phyloP scores from a whole-genome alignment of 2,113 vertebrate species.

The Cinclus cinclus region DNA sequence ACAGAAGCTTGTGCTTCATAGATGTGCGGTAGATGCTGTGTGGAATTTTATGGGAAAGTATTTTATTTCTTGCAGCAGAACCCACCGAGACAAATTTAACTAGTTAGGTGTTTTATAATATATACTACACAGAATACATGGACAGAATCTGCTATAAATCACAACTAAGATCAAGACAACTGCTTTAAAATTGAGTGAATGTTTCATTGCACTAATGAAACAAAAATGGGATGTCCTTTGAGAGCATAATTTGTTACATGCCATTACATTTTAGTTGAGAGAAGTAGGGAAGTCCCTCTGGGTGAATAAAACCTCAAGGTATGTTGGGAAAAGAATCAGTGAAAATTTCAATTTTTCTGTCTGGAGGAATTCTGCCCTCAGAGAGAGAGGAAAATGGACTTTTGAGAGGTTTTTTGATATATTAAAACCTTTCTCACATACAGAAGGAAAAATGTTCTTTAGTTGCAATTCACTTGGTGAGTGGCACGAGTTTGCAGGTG shows the following conservation, averaged over 20 bases:
- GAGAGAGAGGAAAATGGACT: background rate
- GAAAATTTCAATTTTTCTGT: conserved; percentile 10
- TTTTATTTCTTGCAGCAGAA: conserved; percentile 33
- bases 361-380: background rate
- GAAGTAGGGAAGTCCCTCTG: conserved; percentile 42
- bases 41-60: conserved; percentile 33
- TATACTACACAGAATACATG: conserved; percentile 34
- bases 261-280: conserved; percentile 62
- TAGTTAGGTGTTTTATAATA: conserved; percentile 58
- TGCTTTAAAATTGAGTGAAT: conserved; percentile 75
- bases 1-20: background rate
- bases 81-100: conserved; percentile 59
- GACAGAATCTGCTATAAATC: conserved; percentile 65
- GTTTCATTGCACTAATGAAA: conserved; percentile 77
- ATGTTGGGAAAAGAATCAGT: conserved; percentile 44
- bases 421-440: background rate
- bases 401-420: background rate
- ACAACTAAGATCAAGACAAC: conserved; percentile 65
- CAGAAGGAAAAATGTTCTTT: background rate
- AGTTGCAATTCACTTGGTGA: background rate
- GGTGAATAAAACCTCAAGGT: conserved; percentile 66
- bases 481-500: background rate
- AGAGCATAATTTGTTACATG: conserved; percentile 71
- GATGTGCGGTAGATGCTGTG: background rate
- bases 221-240: conserved; percentile 68